Base-by-base conservation (phyloP, 2,888 invertebrate species). In the Lasioglossum vierecki region DNA sequence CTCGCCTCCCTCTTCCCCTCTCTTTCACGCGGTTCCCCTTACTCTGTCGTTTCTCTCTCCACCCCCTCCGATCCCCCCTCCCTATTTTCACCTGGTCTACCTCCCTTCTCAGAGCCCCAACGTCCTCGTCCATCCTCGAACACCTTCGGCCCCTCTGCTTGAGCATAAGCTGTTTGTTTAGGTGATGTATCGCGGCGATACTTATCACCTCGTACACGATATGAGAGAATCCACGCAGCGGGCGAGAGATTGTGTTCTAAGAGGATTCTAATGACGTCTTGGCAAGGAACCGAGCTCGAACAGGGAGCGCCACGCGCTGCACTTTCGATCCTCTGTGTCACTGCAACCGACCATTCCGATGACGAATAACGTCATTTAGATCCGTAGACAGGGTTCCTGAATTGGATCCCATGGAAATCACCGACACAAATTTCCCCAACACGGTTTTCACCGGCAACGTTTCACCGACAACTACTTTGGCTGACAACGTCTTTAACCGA, bases 101-200 rank as follows among this genome's bases (percentile, higher is more conserved):
- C 13, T 60, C 66, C 75, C 26, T 18, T 22, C 39, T 39, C 68
- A 1, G 66, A 39, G 18, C 22, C 35, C 35, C 22, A 8, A 8
- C 18, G 39, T 35, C 9, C 35, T 22, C 35, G 78, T 80, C 68
- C 68, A 30, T 60, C 77, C 44, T 68, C 44, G 68, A 63, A 72
- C 76, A 44, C 53, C 71, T 77, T 78, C 77, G 68, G 74, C 82
- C 80, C 82, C 80, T 70, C 80, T 79, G 75, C 78, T 80, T 91
- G 89, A 30, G 90, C 91, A 92, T 92, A 92, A 93, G 93, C 93
- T 94, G 94, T 94, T 94, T 94, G 93, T 94, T 94, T 93, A 93
- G 91, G 92, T 93, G 94, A 94, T 94, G 93, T 93, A 94, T 94
- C 92, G 93, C 90, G 88, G 86, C 91, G 94, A 94, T 94, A 93